Base-by-base conservation (phyloP, 2,797 vertebrate genomes). In the Cuculus canorus region DNA sequence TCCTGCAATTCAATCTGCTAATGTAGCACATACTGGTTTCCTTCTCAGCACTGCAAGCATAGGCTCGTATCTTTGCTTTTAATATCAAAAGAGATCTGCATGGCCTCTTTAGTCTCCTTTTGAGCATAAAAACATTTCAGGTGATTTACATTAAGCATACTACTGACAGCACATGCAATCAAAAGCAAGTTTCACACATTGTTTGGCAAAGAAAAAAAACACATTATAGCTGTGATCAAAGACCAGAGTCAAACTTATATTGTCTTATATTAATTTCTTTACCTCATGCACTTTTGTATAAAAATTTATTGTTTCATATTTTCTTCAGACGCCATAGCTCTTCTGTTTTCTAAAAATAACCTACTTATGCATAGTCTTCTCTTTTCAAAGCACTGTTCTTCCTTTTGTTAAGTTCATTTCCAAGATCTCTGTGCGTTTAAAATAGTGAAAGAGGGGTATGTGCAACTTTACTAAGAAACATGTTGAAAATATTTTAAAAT, bases 261-360 rank as follows among this genome's bases (percentile, higher is more conserved):
- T 41, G 59, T 48, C 60, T 81, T 76, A 50, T 11, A 82, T 72
- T 79, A 3, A 70, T 83, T 93, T 75, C 65, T 90, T 78, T 88
- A 86, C 56, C 56, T 91, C 77, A 77, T 66, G 60, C 63, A 83
- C 35, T 82, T 83, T 22, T 57, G 25, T 73, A 52, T 71, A 94
- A 85, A 60, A 65, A 81, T 50, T 88, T 78, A 83, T 5, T 24
- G 41, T 50, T 93, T 75, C 13, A 2, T 65, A 37, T 76, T 92
- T 89, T 77, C 53, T 91, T 90, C 79, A 88, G 72, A 94, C 47
- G 56, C 35, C 56, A 53, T 2, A 68, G 39, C 18, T 92, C 2
- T 89, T 87, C 72, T 43, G 10, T 66, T 86, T 95, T 86, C 87
- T 70, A 91, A 92, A 96, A 95, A 70, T 60, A 93, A 91, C 47